Conservation (phyloP, 2,888 invertebrate genomes). For the Cactoblastis cactorum region DNA sequence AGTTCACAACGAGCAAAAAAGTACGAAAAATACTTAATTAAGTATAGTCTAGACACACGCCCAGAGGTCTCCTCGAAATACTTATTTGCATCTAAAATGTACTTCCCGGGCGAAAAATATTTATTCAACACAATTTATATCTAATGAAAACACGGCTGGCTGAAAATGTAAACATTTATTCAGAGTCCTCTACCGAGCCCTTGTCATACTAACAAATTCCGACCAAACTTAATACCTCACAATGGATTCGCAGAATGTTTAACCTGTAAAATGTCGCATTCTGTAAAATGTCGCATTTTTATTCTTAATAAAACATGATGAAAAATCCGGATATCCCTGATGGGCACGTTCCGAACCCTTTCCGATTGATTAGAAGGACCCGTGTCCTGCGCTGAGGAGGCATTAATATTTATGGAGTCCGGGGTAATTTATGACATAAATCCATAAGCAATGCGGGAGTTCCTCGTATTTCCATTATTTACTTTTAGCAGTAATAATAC, state of each 20-base stretch:
- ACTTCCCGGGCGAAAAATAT: neutral
- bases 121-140: constrained; percentile 10
- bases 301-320: too few species aligned
- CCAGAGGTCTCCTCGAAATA: neutral
- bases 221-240: neutral
- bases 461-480: constrained; percentile 6
- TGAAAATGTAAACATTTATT: constrained; percentile 10
- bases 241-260: neutral
- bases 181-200: neutral
- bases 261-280: too few species aligned
- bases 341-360: neutral
- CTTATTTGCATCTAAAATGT: constrained; percentile 8
- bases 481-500: neutral
- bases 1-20: too few species aligned
- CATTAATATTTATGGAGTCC: constrained; percentile 5
- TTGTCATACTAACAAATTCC: constrained; percentile 5
- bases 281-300: too few species aligned
- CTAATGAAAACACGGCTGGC: constrained; percentile 9
- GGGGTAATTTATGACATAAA: constrained; percentile 7
- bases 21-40: neutral
- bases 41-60: neutral
- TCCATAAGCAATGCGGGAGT: constrained; percentile 4
- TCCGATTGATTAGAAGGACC: constrained; percentile 9
- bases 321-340: constrained; percentile 2
- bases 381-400: constrained; percentile 3